Evolutionary conservation across 2,113 vertebrate genomes (phyloP), one percentile per base, ranked within the genome.

Genomic region (Sorex fumeus): DNA sequence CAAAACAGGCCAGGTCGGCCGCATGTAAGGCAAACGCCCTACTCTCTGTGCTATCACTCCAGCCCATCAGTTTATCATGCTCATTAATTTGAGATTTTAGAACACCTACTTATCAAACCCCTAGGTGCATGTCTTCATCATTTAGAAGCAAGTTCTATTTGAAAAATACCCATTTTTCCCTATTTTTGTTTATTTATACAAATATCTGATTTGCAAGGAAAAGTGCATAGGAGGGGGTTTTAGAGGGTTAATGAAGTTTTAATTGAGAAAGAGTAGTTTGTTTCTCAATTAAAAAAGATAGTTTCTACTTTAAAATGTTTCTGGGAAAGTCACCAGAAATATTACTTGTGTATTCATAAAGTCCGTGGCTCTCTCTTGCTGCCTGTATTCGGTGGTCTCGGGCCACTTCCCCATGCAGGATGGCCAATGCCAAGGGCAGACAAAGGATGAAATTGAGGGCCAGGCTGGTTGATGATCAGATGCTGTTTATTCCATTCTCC

Each of bases 161-260:
- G 95, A 92, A 84, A 62, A 62, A 96, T 8, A 62, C 15, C 60
- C 60, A n/a, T 62, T 62, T 19, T 15, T 23, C 18, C 6, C 57
- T 60, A 60, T 60, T 72, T 96, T 97, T 96, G 93, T 94, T 94
- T 96, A 97, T 50, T 5, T 50, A 10, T 95, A 96, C 74, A 89
- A 88, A 15, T 95, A 84, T 25, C 30, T 53, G 95, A 95, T 96
- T 96, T 96, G 91, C 32, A 95, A 95, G 91, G 74, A 60, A 84
- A 97, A 96, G 94, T 10, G 91, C 93, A 34, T 90, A 97, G 97
- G 95, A 23, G 97, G 88, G 83, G 94, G 95, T 90, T 97, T 96
- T 95, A 96, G 94, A 95, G 34, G 19, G 97, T 97, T 95, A 96
- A 97, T 95, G 94, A 97, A 91, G 94, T 96, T 96, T 95, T 93